Conservation (phyloP, 64 coral and sea anemone species). For the Astreopora myriophthalma region DNA sequence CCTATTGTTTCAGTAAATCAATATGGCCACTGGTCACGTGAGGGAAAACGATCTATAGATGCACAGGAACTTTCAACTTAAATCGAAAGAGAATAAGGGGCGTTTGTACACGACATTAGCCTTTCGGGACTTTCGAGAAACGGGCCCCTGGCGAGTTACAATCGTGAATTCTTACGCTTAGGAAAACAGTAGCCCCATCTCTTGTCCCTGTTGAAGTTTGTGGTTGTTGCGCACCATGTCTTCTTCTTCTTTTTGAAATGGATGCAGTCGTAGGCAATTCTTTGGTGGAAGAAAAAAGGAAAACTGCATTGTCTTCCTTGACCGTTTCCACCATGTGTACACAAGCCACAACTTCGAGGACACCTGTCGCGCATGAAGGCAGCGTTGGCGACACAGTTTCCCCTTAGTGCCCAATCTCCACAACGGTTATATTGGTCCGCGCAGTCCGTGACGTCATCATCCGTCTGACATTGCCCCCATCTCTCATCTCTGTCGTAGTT, state of each 20-base stretch:
- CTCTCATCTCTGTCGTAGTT: conserved; percentile 32
- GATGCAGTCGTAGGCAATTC: conserved; percentile 58
- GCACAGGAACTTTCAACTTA: too few relatives aligned
- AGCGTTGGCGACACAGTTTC: neutral
- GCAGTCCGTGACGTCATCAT: neutral
- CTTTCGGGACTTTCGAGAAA: too few relatives aligned
- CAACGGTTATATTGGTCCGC: neutral
- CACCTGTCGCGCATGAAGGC: neutral
- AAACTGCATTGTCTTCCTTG: conserved; percentile 39
- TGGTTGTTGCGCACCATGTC: conserved; percentile 65
- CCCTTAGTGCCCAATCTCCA: neutral
- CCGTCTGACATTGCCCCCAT: conserved; percentile 31
- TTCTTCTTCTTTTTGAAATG: neutral
- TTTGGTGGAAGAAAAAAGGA: conserved; percentile 63
- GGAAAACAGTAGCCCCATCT: conserved; percentile 74
- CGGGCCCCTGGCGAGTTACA: neutral
- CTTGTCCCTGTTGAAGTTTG: conserved; percentile 52
- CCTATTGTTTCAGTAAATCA: too few relatives aligned
- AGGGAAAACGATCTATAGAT: too few relatives aligned
- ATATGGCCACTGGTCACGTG: too few relatives aligned
- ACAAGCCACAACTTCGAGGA: conserved; percentile 63
- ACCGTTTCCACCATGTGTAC: conserved; percentile 57
- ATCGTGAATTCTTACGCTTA: conserved; percentile 24
- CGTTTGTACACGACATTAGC: too few relatives aligned
- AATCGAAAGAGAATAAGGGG: too few relatives aligned